Evolutionary conservation across 2,888 invertebrate genomes (phyloP).

Genomic region (Aspidapion aeneum): DNA sequence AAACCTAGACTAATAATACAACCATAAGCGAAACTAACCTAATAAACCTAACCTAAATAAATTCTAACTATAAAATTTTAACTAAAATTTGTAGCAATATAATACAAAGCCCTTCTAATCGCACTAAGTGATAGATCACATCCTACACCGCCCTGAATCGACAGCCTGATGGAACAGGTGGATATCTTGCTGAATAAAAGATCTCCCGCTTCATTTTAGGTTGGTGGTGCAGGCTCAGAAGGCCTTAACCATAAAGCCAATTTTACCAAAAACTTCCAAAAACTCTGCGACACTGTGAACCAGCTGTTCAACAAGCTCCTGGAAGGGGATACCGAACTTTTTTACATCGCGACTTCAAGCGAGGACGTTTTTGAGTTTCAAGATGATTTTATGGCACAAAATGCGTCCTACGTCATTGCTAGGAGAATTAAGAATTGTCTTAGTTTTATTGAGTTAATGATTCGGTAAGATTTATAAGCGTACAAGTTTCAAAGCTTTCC

Average conservation of each 20-base stretch:
- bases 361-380: constrained; percentile 26
- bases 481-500: too few relatives aligned
- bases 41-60: too few relatives aligned
- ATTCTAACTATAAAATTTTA: too few relatives aligned
- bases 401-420: constrained; percentile 19
- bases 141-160: too few relatives aligned
- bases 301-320: constrained; percentile 28
- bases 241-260: constrained; percentile 29
- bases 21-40: too few relatives aligned
- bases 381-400: constrained; percentile 17
- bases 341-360: constrained; percentile 16
- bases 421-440: constrained; percentile 28
- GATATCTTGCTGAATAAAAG: too few relatives aligned
- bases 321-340: constrained; percentile 28
- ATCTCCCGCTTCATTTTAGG: too few relatives aligned
- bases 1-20: too few relatives aligned
- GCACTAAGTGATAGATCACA: too few relatives aligned
- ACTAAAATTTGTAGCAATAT: too few relatives aligned
- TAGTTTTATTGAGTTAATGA: constrained; percentile 27
- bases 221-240: constrained; percentile 30
- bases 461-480: constrained; percentile 29
- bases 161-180: too few relatives aligned
- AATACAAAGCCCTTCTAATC: too few relatives aligned
- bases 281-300: constrained; percentile 30
- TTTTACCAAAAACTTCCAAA: constrained; percentile 28